These are phyloP conservation scores for Boulengeromyrus knoepffleri DNA, from an alignment of 2,113 vertebrate genomes.

Conservation along the genomic window DNA sequence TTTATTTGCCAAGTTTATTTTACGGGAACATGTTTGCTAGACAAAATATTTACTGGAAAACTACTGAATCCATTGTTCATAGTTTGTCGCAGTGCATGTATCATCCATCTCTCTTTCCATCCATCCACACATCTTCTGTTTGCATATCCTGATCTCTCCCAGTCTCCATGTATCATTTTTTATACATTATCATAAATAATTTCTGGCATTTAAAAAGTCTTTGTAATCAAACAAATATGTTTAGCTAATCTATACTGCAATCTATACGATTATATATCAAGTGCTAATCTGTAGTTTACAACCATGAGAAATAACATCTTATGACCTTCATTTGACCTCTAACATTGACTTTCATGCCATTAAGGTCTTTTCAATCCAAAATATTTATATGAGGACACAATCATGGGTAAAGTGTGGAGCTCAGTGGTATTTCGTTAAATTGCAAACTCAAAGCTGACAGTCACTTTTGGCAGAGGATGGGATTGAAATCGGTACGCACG, in stretches of 20 bases:
- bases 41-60: neutral
- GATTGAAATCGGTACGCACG: slow-evolving; percentile 17
- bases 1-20: neutral
- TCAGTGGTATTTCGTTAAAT: neutral
- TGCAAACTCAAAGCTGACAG: neutral
- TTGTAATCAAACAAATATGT: too few relatives aligned
- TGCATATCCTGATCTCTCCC: neutral
- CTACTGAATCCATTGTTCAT: neutral
- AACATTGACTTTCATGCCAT: neutral
- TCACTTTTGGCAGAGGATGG: neutral
- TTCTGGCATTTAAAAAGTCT: neutral
- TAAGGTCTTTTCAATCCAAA: neutral
- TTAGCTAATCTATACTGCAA: neutral
- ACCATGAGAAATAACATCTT: neutral
- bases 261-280: neutral
- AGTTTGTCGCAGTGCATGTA: neutral
- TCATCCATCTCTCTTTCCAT: neutral
- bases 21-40: neutral
- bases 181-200: neutral
- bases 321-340: neutral
- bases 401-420: neutral
- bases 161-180: neutral
- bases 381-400: neutral
- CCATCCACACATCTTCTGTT: neutral
- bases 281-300: neutral